Evolutionary conservation across 2,888 invertebrate genomes (phyloP).

Genomic region (Sphaerophoria taeniata): DNA sequence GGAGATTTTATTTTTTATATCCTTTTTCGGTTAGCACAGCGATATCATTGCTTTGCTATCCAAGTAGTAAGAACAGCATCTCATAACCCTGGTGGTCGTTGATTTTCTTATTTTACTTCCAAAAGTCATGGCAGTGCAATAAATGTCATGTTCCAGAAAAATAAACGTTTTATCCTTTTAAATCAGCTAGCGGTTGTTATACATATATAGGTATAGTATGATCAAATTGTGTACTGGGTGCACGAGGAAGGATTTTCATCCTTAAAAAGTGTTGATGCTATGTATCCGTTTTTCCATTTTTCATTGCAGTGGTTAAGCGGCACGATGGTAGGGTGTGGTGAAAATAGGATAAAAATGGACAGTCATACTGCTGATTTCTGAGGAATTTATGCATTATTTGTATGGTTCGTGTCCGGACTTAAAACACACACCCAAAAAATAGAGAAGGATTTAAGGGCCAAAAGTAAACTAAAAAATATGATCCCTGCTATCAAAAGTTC

Average conservation of each 20-base stretch:
- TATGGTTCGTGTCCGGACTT: constrained; percentile 3
- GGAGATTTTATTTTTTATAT: constrained; percentile 62
- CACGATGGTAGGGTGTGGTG: not conserved
- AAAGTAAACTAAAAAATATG: not conserved
- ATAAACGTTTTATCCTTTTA: constrained; percentile 66
- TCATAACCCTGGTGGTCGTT: constrained; percentile 31
- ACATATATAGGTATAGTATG: not conserved
- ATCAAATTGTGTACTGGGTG: constrained; percentile 17
- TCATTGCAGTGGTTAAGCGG: not conserved
- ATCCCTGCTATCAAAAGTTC: constrained; percentile 37
- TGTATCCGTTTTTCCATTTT: not conserved
- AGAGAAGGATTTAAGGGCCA: constrained; percentile 16
- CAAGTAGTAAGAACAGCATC: constrained; percentile 10
- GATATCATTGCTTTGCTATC: constrained; percentile 44
- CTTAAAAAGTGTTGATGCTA: constrained; percentile 1
- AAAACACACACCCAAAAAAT: not conserved
- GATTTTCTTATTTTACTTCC: constrained; percentile 46
- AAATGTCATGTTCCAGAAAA: constrained; percentile 70
- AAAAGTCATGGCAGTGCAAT: constrained; percentile 67
- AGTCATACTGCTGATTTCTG: constrained; percentile 58
- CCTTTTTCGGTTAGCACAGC: not conserved
- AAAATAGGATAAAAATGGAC: constrained; percentile 38
- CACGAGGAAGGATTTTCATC: not conserved
- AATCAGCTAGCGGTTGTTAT: constrained; percentile 46
- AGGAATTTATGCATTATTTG: constrained; percentile 47